Percentiles rank a stretch among this genome's conserved stretches.
phyloP scores from a whole-genome alignment of 2,797 vertebrate genomes.

The Acanthurus leucopareius region DNA sequence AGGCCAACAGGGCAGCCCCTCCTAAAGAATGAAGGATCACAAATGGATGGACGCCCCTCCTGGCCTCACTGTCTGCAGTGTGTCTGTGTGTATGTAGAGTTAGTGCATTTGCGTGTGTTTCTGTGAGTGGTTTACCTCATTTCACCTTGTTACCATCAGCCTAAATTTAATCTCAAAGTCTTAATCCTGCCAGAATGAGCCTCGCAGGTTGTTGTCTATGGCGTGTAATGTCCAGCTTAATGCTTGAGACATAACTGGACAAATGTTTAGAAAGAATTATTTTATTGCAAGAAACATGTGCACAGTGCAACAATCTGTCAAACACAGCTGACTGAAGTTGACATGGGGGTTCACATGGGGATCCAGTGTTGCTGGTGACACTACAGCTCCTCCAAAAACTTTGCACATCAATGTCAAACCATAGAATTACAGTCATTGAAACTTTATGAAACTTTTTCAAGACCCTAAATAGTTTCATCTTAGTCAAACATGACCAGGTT shows the following conservation, averaged over 20 bases:
- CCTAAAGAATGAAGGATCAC: slow-evolving; percentile 68
- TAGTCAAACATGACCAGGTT: background rate
- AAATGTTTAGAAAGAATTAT: background rate
- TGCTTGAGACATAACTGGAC: slow-evolving; percentile 18
- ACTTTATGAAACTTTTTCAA: background rate
- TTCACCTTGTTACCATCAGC: slow-evolving; percentile 36
- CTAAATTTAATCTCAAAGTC: slow-evolving; percentile 35
- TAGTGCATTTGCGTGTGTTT: background rate
- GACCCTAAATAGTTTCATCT: background rate
- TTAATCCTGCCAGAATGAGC: slow-evolving; percentile 44
- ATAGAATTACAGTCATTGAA: background rate
- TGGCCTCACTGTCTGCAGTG: slow-evolving; percentile 16
- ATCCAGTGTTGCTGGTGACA: background rate
- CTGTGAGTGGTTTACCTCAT: slow-evolving; percentile 19
- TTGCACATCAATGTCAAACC: background rate
- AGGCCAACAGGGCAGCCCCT: slow-evolving; percentile 60
- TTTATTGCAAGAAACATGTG: background rate
- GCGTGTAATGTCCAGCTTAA: slow-evolving; percentile 24
- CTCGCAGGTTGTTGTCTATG: slow-evolving; percentile 33
- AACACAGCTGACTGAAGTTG: too few species aligned
- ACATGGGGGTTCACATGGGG: too few species aligned
- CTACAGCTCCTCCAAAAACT: background rate
- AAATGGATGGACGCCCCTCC: slow-evolving; percentile 46
- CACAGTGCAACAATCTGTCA: background rate
- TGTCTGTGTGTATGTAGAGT: background rate